Percentiles rank a stretch among this genome's conserved stretches.
Evolutionary conservation across 2,113 vertebrate species (phyloP).

Genomic region (Hydropotes inermis): DNA sequence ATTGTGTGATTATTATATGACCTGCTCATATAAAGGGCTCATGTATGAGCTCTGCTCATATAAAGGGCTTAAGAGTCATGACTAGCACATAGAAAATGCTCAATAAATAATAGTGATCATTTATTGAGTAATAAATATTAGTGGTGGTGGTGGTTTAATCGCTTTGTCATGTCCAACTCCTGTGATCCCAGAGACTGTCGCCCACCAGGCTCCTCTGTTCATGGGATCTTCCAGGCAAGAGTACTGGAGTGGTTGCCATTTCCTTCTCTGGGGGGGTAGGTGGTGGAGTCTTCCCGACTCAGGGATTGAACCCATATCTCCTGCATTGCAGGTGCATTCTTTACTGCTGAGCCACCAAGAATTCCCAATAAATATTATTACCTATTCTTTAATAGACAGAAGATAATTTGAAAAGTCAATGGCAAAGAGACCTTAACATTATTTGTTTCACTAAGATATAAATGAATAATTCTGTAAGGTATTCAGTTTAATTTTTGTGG

Average conservation of each 20-base stretch:
- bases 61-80: background rate
- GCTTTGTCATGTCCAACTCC: background rate
- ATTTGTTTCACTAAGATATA: background rate
- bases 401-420: background rate
- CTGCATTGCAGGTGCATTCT: background rate
- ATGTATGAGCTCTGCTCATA: background rate
- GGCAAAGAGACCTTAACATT: background rate
- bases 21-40: background rate
- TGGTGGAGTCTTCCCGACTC: background rate
- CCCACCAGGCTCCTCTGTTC: background rate
- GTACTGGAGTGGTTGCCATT: background rate
- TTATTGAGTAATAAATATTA: background rate
- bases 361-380: background rate
- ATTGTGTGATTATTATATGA: background rate
- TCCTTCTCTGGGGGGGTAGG: accelerated
- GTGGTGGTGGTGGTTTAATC: background rate
- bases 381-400: background rate
- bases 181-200: background rate
- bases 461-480: background rate
- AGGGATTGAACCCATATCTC: background rate
- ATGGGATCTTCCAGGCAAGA: background rate
- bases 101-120: background rate
- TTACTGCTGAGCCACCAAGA: background rate
- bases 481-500: background rate
- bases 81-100: background rate